Percentiles rank a stretch among this genome's conserved stretches.
phyloP scores from a whole-genome alignment of 2,113 vertebrate species.

The Podarcis cretensis region DNA sequence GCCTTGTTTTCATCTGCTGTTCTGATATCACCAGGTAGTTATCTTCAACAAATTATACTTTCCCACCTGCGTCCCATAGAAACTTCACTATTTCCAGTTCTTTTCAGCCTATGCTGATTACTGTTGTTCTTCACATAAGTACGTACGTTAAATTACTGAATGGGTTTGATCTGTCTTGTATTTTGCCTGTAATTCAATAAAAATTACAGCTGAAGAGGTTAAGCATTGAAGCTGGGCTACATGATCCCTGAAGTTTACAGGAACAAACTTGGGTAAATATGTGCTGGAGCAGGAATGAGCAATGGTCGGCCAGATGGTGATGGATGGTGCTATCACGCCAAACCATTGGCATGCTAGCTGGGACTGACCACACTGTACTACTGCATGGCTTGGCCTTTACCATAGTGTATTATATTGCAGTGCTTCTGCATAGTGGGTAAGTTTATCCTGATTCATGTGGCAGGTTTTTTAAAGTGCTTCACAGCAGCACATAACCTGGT shows the following conservation, averaged over 20 bases:
- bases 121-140: background rate
- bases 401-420: background rate
- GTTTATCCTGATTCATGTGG: background rate
- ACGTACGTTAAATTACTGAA: background rate
- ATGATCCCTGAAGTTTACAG: background rate
- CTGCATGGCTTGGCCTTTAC: background rate
- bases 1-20: constrained; percentile 98
- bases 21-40: constrained; percentile 96
- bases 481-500: background rate
- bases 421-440: background rate
- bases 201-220: background rate
- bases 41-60: background rate
- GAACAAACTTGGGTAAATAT: background rate
- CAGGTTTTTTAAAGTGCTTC: background rate
- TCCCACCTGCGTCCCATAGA: background rate
- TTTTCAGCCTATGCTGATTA: background rate
- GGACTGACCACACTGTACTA: background rate
- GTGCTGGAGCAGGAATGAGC: background rate
- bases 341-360: background rate
- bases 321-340: background rate
- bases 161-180: background rate
- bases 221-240: background rate
- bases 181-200: background rate
- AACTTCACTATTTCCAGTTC: background rate
- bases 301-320: background rate